A percentile compares a stretch with the other conserved stretches of the same genome.
Conservation (phyloP, 1,140 invertebrate species). For the Globodera rostochiensis region DNA sequence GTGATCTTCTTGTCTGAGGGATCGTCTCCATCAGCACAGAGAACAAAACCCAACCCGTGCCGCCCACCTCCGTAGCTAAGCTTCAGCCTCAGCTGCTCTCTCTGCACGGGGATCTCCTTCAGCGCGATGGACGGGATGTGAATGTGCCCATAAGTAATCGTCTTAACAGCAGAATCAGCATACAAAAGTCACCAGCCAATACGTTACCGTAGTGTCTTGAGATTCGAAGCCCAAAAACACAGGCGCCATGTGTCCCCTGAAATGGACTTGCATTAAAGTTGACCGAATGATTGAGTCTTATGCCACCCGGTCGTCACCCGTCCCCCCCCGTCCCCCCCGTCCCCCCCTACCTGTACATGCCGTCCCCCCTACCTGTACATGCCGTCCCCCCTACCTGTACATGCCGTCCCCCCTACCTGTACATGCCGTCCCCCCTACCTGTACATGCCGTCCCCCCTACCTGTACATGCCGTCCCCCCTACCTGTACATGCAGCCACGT, state of each 20-base stretch:
- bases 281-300: neutral
- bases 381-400: neutral
- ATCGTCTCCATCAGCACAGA: conserved; percentile 23
- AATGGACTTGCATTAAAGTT: conserved; percentile 18
- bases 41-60: conserved; percentile 34
- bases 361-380: neutral
- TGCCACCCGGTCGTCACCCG: too few species aligned
- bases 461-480: neutral
- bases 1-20: conserved; percentile 49
- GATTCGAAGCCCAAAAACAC: conserved; percentile 62
- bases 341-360: neutral
- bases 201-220: conserved; percentile 47
- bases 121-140: conserved; percentile 64
- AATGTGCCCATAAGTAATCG: conserved; percentile 61
- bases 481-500: conserved; percentile 63
- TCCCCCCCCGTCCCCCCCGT: neutral
- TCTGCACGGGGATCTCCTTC: conserved; percentile 62
- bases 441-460: neutral
- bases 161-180: neutral
- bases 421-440: too few species aligned
- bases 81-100: conserved; percentile 61
- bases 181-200: neutral
- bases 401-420: neutral
- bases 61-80: conserved; percentile 45
- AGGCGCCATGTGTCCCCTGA: conserved; percentile 63